Evolutionary conservation across 2,888 invertebrate genomes (phyloP), one percentile per base, ranked within the genome.

Genomic region (Xestia ashworthii): DNA sequence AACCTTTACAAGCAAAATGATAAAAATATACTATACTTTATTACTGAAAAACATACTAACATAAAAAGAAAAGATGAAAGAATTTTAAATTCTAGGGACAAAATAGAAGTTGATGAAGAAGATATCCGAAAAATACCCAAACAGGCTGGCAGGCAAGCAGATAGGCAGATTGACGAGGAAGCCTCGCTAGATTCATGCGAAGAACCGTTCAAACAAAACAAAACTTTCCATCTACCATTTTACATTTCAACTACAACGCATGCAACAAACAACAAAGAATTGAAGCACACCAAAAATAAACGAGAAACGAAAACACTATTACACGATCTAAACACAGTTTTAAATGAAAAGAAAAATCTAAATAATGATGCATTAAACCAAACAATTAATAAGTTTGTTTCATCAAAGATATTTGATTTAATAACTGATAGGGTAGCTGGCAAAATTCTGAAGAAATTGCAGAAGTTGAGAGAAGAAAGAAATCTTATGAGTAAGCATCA

Each of bases 351-450:
- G 0, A 22, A 19, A 14, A 19, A 41, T 14, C 2, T 25, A 12
- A 46, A 55, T 8, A 64, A 67, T 6, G 83, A 71, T 9, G 73
- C 71, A 41, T 0, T 79, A 4, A 74, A 74, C n/a, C 48, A 60
- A 12, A 79, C 48, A 1, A 41, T 82, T 0, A 25, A 48, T 4
- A 14, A 22, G 0, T 48, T 84, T 1, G 41, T 60, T 1, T 71
- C 71, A 6, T 84, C 84, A 5, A 79, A 74, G 19, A 5, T 84
- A 22, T 4, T 82, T 3, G 80, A 82, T 44, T 8, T 69, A 0
- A 3, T 82, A 22, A 74, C 80, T 0, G 84, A 74, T 0, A 64
- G 8, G 3, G 1, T 82, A 0, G 80, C 80, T 3, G 68, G 44
- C 0, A 9, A 69, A 11, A 71, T 84, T 58, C 22, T 84, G 6